Conservation (phyloP, 2,888 invertebrate genomes). For the Noctua pronuba region DNA sequence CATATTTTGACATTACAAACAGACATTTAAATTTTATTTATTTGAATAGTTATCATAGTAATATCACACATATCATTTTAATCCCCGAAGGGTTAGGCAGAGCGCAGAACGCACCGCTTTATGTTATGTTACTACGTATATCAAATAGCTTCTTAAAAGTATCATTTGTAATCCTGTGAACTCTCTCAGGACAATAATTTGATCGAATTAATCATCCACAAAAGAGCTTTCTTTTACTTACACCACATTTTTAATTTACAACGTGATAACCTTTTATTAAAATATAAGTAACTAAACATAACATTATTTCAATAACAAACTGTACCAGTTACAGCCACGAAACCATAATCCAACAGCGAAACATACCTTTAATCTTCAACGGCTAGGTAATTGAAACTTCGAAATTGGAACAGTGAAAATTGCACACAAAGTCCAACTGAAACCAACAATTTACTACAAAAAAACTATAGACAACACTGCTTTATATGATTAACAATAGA, state of each 20-base stretch:
- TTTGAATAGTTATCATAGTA: neutral
- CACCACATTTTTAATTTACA: neutral
- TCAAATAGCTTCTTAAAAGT: neutral
- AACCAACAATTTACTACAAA: conserved; percentile 16
- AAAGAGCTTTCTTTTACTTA: neutral
- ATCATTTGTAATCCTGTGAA: neutral
- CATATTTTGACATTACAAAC: neutral
- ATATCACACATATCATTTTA: neutral
- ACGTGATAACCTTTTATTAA: neutral
- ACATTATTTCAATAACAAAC: neutral
- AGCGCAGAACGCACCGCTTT: neutral
- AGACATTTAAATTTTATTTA: neutral
- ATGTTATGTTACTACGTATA: neutral
- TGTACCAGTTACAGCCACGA: conserved; percentile 17
- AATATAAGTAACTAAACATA: neutral
- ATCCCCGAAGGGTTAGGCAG: neutral
- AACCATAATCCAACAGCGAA: conserved; percentile 39
- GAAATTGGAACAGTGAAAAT: conserved; percentile 44
- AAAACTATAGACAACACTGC: conserved; percentile 30
- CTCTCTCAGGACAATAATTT: neutral
- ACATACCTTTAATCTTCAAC: conserved; percentile 63
- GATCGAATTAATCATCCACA: neutral
- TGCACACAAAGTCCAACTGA: conserved; percentile 30
- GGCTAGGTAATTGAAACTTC: conserved; percentile 41
- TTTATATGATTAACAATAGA: conserved; percentile 16